A percentile compares a stretch with the other conserved stretches of the same genome.
Conservation (phyloP, 2,113 vertebrate genomes). For the Heterocephalus glaber region DNA sequence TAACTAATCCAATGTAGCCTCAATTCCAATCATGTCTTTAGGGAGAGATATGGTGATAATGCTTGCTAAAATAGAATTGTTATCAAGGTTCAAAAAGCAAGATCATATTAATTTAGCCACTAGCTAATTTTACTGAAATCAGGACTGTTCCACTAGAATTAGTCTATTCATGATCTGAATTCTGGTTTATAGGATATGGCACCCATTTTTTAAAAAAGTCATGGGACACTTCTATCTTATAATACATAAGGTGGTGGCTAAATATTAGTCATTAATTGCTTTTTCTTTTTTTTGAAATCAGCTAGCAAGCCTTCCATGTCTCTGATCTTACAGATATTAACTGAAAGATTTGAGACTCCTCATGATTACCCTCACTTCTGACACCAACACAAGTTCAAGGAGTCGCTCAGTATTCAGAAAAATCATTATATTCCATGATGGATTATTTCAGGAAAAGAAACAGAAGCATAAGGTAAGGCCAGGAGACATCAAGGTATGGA, state of each 20-base stretch:
- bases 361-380: background rate
- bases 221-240: background rate
- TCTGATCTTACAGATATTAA: background rate
- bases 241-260: background rate
- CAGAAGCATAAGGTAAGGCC: background rate
- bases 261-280: background rate
- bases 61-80: conserved; percentile 16
- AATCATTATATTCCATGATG: background rate
- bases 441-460: background rate
- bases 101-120: background rate
- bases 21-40: background rate
- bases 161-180: background rate
- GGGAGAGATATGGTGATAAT: background rate
- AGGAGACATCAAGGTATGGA: background rate
- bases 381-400: background rate
- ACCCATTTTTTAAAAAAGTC: background rate
- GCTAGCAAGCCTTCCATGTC: background rate
- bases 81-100: background rate
- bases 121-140: conserved; percentile 40
- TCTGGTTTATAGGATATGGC: background rate
- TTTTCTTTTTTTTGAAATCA: background rate
- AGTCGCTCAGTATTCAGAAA: background rate
- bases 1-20: background rate
- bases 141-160: background rate
- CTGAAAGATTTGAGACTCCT: background rate